phyloP scores from a whole-genome alignment of 2,113 vertebrate genomes.

The Numenius arquata region DNA sequence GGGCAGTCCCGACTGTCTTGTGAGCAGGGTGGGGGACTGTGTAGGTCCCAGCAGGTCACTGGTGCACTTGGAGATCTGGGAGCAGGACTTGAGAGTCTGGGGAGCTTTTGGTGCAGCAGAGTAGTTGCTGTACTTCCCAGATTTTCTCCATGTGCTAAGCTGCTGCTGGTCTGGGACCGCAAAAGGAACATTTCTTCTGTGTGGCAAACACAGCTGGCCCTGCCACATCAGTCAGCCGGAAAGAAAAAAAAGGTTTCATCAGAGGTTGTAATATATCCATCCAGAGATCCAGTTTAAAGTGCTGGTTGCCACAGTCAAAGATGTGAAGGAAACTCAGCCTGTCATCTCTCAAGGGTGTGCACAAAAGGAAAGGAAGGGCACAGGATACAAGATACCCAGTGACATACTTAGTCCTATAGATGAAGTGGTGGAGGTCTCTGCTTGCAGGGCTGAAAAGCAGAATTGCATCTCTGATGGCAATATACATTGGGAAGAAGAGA shows the following conservation, averaged over 20 bases:
- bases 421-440: not conserved
- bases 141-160: slow-evolving; percentile 1
- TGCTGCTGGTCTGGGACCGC: not conserved
- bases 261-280: not conserved
- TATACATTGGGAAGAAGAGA: not conserved
- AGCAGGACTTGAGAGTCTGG: not conserved
- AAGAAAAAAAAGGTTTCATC: not conserved
- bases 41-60: not conserved
- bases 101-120: not conserved
- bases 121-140: not conserved
- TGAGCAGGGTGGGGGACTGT: not conserved
- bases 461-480: not conserved
- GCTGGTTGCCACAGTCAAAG: not conserved
- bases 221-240: slow-evolving; percentile 3
- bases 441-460: not conserved
- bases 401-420: not conserved
- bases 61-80: not conserved
- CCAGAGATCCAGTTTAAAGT: not conserved
- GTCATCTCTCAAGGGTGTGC: not conserved
- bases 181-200: not conserved
- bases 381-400: not conserved
- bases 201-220: not conserved
- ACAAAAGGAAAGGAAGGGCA: not conserved
- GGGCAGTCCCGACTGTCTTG: not conserved
- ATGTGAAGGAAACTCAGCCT: not conserved